Conservation (phyloP, 2,797 vertebrate genomes). For the Sardinella longiceps region DNA sequence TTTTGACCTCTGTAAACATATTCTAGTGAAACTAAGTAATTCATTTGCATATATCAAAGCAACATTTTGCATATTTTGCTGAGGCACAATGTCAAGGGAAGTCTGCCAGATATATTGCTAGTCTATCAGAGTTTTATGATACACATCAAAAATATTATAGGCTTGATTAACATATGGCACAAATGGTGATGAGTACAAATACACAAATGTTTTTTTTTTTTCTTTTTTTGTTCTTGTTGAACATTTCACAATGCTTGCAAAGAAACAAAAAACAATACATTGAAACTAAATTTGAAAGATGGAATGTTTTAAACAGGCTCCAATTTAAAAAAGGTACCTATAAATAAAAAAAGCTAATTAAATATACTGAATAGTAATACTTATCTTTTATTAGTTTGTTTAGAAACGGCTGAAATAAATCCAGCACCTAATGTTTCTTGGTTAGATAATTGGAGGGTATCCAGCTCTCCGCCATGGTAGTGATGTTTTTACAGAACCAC, state of each 20-base stretch:
- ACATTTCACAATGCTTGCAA: neutral
- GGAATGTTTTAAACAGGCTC: constrained; percentile 61
- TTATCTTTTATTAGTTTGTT: constrained; percentile 41
- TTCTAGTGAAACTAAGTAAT: constrained; percentile 22
- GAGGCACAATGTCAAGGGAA: constrained; percentile 71
- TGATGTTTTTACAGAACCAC: constrained; percentile 96
- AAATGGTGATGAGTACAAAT: constrained; percentile 50
- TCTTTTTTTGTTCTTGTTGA: constrained; percentile 33
- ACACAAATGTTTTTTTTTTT: constrained; percentile 26
- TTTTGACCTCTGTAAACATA: constrained; percentile 15
- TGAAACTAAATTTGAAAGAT: constrained; percentile 60
- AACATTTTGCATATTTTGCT: constrained; percentile 65
- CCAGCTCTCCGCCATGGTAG: constrained; percentile 91
- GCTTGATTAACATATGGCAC: constrained; percentile 62
- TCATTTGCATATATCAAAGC: constrained; percentile 64
- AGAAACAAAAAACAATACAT: constrained; percentile 44
- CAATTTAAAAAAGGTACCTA: constrained; percentile 67
- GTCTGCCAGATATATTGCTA: constrained; percentile 64
- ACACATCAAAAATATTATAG: constrained; percentile 56
- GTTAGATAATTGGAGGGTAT: constrained; percentile 98
- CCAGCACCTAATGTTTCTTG: constrained; percentile 86
- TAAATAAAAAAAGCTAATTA: constrained; percentile 73
- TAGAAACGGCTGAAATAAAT: constrained; percentile 33
- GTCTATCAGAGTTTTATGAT: constrained; percentile 53
- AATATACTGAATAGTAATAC: constrained; percentile 60